Evolutionary conservation across 2,888 invertebrate genomes (phyloP).

Genomic region (Philereme vetulata): DNA sequence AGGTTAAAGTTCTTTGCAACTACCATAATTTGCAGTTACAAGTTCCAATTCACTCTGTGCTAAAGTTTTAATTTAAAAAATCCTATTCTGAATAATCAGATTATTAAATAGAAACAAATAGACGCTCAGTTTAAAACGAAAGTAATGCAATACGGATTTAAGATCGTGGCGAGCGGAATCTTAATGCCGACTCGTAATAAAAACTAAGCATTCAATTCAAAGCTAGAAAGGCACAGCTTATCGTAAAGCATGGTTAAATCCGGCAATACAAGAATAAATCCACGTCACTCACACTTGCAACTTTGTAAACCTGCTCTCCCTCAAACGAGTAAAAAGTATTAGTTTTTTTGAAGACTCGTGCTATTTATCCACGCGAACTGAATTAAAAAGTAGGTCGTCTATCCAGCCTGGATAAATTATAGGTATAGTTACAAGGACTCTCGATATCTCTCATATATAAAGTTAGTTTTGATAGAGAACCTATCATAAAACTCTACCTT

Average conservation of each 20-base stretch:
- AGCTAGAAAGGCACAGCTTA: slow-evolving; percentile 50
- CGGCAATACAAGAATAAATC: slow-evolving; percentile 56
- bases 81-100: slow-evolving; percentile 22
- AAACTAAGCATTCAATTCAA: slow-evolving; percentile 60
- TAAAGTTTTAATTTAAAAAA: slow-evolving; percentile 3
- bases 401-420: slow-evolving; percentile 33
- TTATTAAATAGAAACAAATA: slow-evolving; percentile 32
- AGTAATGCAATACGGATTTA: slow-evolving; percentile 32
- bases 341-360: slow-evolving; percentile 49
- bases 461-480: slow-evolving; percentile 31
- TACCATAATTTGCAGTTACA: not conserved
- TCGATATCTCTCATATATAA: slow-evolving; percentile 20
- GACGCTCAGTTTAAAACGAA: slow-evolving; percentile 31
- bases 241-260: slow-evolving; percentile 52
- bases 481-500: slow-evolving; percentile 13
- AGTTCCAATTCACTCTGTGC: not conserved
- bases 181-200: slow-evolving; percentile 51
- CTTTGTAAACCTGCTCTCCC: slow-evolving; percentile 44
- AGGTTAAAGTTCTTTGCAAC: too few species aligned
- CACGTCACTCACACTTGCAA: slow-evolving; percentile 46
- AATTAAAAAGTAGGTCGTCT: slow-evolving; percentile 44
- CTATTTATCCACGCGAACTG: slow-evolving; percentile 44
- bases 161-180: slow-evolving; percentile 40
- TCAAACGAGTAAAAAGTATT: slow-evolving; percentile 49
- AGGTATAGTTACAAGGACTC: slow-evolving; percentile 38